These are phyloP conservation scores for Decapterus maruadsi DNA, from an alignment of 2,797 vertebrate species.

Conservation along the genomic window DNA sequence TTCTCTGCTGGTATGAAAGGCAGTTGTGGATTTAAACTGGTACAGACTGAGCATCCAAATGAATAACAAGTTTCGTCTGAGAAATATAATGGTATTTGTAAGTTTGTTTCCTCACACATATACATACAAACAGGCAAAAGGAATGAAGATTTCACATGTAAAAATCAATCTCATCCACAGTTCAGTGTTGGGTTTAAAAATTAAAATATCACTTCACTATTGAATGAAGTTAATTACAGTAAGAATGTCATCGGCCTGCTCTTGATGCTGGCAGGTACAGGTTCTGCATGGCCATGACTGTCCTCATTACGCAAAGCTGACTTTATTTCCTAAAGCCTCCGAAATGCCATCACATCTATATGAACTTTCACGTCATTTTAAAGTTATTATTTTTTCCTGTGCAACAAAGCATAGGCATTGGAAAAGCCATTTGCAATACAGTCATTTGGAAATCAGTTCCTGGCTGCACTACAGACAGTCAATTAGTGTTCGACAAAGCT, in stretches of 20 bases:
- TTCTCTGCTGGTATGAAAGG: slow-evolving; percentile 6
- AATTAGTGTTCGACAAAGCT: slow-evolving; percentile 63
- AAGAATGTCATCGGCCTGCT: neutral
- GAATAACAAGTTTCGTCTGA: neutral
- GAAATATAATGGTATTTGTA: neutral
- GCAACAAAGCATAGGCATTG: slow-evolving; percentile 49
- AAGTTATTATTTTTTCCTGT: slow-evolving; percentile 47
- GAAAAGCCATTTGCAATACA: slow-evolving; percentile 64
- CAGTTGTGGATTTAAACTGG: slow-evolving; percentile 24
- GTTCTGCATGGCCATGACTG: neutral
- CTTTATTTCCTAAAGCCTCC: slow-evolving; percentile 14
- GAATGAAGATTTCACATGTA: neutral
- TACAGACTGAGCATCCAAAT: neutral
- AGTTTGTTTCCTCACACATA: slow-evolving; percentile 6
- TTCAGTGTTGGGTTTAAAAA: neutral
- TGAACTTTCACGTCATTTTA: slow-evolving; percentile 31
- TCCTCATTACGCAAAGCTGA: neutral
- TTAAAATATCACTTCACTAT: neutral
- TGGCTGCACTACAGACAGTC: slow-evolving; percentile 46
- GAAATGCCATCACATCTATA: slow-evolving; percentile 61
- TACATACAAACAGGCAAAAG: neutral
- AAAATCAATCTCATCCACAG: neutral
- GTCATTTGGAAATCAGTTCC: slow-evolving; percentile 53
- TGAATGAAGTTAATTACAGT: neutral
- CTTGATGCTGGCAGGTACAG: neutral